Conservation (phyloP, 2,797 vertebrate species). For the Nyctibius grandis region DNA sequence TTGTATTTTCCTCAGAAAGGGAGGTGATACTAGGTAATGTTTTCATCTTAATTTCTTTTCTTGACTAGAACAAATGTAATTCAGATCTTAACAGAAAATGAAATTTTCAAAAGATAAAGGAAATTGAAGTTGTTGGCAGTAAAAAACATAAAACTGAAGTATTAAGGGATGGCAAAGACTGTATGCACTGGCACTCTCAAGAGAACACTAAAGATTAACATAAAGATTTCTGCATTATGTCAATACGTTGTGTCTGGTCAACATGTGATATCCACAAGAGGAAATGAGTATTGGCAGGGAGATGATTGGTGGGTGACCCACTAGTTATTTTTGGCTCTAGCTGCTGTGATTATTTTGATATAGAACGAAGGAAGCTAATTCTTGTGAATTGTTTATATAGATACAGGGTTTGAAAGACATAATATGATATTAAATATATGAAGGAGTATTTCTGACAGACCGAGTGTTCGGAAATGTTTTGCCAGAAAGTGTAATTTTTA, state of each 20-base stretch:
- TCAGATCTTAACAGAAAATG: background rate
- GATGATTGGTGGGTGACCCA: background rate
- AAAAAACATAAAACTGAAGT: background rate
- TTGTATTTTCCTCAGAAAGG: background rate
- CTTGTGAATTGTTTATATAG: background rate
- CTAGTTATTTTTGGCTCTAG: background rate
- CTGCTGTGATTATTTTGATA: background rate
- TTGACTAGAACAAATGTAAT: background rate
- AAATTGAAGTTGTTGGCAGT: background rate
- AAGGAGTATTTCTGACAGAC: background rate
- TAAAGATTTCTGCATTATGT: background rate
- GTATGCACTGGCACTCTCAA: background rate
- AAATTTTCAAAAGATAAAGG: background rate
- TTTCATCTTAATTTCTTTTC: background rate
- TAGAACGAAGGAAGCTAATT: background rate
- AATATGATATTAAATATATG: background rate
- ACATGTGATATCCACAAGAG: background rate
- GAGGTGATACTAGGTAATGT: background rate
- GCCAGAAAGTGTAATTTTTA: background rate
- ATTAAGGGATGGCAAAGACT: background rate
- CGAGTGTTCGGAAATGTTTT: background rate
- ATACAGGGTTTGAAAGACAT: background rate
- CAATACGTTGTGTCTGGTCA: background rate
- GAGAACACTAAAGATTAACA: background rate
- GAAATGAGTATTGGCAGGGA: background rate